Percentiles rank a stretch among this genome's conserved stretches.
These are phyloP conservation scores for Trichomalopsis sarcophagae DNA, from an alignment of 1,140 invertebrate species.

Conservation along the genomic window DNA sequence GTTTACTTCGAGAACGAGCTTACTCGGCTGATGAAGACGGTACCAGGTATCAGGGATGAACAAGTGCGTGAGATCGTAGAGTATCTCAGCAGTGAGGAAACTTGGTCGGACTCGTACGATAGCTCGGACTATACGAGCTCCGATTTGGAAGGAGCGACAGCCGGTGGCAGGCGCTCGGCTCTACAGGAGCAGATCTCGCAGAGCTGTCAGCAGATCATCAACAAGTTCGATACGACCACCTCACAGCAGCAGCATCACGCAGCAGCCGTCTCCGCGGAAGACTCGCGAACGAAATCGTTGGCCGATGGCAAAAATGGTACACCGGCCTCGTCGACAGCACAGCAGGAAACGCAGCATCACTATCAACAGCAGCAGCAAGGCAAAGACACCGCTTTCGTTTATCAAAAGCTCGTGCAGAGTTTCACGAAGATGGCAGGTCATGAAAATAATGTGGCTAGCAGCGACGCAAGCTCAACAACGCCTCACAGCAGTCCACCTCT, in stretches of 20 bases:
- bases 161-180: constrained; percentile 80
- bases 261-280: constrained; percentile 60
- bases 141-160: constrained; percentile 85
- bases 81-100: constrained; percentile 92
- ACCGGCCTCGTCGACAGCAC: constrained; percentile 53
- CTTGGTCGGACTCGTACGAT: constrained; percentile 94
- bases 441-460: constrained; percentile 69
- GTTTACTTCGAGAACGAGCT: constrained; percentile 92
- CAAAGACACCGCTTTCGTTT: constrained; percentile 87
- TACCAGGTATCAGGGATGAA: constrained; percentile 91
- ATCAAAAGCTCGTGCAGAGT: constrained; percentile 88
- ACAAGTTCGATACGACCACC: constrained; percentile 83
- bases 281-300: constrained; percentile 74
- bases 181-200: constrained; percentile 90
- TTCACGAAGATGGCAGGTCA: constrained; percentile 83
- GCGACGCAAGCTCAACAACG: constrained; percentile 56
- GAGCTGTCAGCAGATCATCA: constrained; percentile 91
- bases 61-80: constrained; percentile 94
- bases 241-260: constrained; percentile 45
- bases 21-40: constrained; percentile 93
- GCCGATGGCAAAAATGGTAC: constrained; percentile 53
- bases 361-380: constrained; percentile 71
- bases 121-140: constrained; percentile 93
- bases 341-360: neutral
- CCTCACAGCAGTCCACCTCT: constrained; percentile 87